Evolutionary conservation across 2,797 vertebrate species (phyloP).

Genomic region (Neoniphon sammara): DNA sequence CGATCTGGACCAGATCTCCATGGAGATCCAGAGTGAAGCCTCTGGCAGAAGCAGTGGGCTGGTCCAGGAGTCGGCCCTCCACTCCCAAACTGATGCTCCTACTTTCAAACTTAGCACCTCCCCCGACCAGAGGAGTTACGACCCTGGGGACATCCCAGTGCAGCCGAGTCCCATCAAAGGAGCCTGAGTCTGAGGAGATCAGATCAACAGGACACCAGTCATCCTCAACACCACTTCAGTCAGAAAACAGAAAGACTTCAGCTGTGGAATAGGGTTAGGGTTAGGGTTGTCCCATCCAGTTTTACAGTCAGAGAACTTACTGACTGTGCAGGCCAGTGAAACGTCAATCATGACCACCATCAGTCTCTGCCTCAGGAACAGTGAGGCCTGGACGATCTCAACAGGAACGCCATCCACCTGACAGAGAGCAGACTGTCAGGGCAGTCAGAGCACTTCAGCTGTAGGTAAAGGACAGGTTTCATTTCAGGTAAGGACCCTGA

Average conservation of each 20-base stretch:
- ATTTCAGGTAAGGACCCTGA: too few relatives aligned
- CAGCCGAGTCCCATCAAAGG: slow-evolving; percentile 55
- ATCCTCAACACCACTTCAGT: not conserved
- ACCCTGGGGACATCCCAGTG: slow-evolving; percentile 66
- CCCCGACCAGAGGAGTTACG: slow-evolving; percentile 51
- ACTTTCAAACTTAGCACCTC: slow-evolving; percentile 54
- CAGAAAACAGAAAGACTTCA: too few relatives aligned
- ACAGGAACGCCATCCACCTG: slow-evolving; percentile 66
- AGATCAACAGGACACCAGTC: not conserved
- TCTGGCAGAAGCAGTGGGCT: slow-evolving; percentile 9
- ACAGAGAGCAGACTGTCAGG: too few relatives aligned
- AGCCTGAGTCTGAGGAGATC: slow-evolving; percentile 53
- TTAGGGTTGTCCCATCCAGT: not conserved
- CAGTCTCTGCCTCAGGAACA: slow-evolving; percentile 82
- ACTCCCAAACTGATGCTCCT: slow-evolving; percentile 57
- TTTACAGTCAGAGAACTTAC: slow-evolving; percentile 63
- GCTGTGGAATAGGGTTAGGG: too few relatives aligned
- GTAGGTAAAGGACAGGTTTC: too few relatives aligned
- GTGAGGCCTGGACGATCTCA: slow-evolving; percentile 57
- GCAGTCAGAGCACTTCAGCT: too few relatives aligned
- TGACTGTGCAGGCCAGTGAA: slow-evolving; percentile 81
- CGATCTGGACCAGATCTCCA: slow-evolving; percentile 50
- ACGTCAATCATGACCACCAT: slow-evolving; percentile 80
- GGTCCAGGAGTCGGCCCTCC: slow-evolving; percentile 63
- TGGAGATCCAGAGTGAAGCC: slow-evolving; percentile 54